Evolutionary conservation across 2,113 vertebrate genomes (phyloP), one percentile per base, ranked within the genome.

Genomic region (Rhinolophus ferrumequinum): DNA sequence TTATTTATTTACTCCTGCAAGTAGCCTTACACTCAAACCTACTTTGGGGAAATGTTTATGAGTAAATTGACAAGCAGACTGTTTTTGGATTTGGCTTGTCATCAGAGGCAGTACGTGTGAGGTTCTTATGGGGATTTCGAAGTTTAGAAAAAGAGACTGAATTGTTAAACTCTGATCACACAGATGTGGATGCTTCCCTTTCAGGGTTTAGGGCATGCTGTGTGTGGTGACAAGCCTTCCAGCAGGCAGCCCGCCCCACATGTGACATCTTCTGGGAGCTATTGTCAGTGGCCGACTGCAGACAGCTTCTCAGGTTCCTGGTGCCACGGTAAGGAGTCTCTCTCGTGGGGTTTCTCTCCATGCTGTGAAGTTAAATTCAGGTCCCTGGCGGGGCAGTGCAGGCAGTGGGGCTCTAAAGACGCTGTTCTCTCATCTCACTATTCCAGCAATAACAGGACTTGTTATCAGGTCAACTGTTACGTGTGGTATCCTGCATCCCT

Each of bases 211-310:
- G 35, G 38, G 35, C 24, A 18, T 50, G 52, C 54, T 28, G 56
- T 70, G 69, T 38, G 52, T 21, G 24, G 60, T 62, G 16, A 94
- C 14, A 21, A 8, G 14, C 81, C 62, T 94, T 22, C 70, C 26
- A 6, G 73, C 18, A 35, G 30, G 50, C 28, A 44, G 73, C 70
- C 73, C 77, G 30, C 38, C 84, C 64, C 69, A 60, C 64, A 62
- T 38, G 81, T 86, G 10, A 62, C 60, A 15, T 84, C 64, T n/a
- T 50, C 83, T 66, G 66, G 56, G 72, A 70, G 50, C 77, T 66
- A 82, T 64, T 66, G 18, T 92, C 76, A 70, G 91, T 66, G 83
- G 92, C 90, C 66, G 89, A 96, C 92, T 75, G 76, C 58, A 73
- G 80, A 89, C 80, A n/a, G 58, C 6, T 5, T 50, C 81, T 54